Base-by-base conservation (phyloP, 2,797 vertebrate species). In the Silurus lanzhouensis region DNA sequence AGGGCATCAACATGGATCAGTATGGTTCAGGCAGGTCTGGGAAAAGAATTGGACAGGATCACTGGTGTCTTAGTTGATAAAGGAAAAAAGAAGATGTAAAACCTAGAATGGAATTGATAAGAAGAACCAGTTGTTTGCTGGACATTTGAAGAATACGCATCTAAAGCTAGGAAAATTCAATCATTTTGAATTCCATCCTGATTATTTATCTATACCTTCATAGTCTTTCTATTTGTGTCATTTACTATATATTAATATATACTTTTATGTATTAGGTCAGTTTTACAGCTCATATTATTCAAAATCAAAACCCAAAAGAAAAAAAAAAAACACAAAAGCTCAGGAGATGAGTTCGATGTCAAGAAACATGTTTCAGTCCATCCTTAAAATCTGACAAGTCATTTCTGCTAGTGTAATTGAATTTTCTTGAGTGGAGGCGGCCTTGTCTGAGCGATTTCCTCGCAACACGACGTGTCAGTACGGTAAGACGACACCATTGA, bases 391-490 rank as follows among this genome's bases (percentile, higher is more conserved):
- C 7, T 15, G 85, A 77, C 79, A 68, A 68, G 64, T 78, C 81
- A 71, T 78, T 76, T 86, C 81, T 70, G 44, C 85, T 19, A 13
- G 19, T 44, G 55, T 76, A 78, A 86, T 86, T 52, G n/a, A 61
- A 78, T 83, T 79, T 55, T 55, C 58, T 15, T 78, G n/a, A 12
- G 46, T 6, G 27, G 77, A 10, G 48, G 25, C n/a, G n/a, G 31
- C 58, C 84, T 81, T 17, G 58, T 68, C 76, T 22, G 38, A 72
- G 77, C 46, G 67, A 81, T 71, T 55, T 83, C 55, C 66, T 71
- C 74, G 7, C 46, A 72, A 70, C 80, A 14, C 48, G 57, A 22
- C 55, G 75, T 52, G 64, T 71, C 75, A 52, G 55, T 31, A n/a
- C 74, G 25, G 81, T 71, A 57, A 27, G 81, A 60, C 14, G 57